phyloP scores from a whole-genome alignment of 2,888 invertebrate genomes.

The Macrophya annulata region DNA sequence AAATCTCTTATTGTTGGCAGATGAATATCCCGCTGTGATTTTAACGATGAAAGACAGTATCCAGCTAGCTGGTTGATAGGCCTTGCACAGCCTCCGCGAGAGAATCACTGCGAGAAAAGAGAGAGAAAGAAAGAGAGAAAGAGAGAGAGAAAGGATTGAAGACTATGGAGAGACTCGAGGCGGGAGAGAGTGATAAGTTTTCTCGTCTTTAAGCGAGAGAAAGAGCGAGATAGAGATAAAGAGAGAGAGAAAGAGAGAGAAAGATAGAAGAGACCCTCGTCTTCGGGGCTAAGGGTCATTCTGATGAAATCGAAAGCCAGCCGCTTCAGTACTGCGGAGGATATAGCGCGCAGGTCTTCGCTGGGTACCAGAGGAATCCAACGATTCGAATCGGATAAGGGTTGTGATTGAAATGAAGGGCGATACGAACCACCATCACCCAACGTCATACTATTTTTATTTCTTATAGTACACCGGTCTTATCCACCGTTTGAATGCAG shows the following conservation, averaged over 20 bases:
- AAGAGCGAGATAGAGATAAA: too few species aligned
- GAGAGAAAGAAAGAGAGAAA: slow-evolving; percentile 40
- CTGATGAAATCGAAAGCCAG: slow-evolving; percentile 55
- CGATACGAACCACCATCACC: slow-evolving; percentile 43
- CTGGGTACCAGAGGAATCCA: slow-evolving; percentile 48
- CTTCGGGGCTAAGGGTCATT: slow-evolving; percentile 50
- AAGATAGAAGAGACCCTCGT: slow-evolving; percentile 33
- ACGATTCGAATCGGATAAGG: slow-evolving; percentile 53
- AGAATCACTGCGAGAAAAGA: slow-evolving; percentile 34
- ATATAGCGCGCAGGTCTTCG: slow-evolving; percentile 33
- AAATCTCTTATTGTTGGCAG: neutral
- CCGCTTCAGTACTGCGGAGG: slow-evolving; percentile 3
- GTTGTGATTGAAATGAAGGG: slow-evolving; percentile 54
- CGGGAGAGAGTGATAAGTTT: slow-evolving; percentile 42
- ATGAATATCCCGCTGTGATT: slow-evolving; percentile 10
- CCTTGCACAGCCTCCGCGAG: slow-evolving; percentile 15
- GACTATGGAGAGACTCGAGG: neutral
- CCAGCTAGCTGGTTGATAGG: neutral
- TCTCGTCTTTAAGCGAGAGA: slow-evolving; percentile 15
- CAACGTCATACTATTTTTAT: slow-evolving; percentile 42
- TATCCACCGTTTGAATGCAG: slow-evolving; percentile 26
- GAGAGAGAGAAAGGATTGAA: neutral
- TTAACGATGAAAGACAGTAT: neutral
- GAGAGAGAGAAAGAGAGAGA: slow-evolving; percentile 13
- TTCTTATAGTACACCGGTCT: slow-evolving; percentile 38